A percentile compares a stretch with the other conserved stretches of the same genome.
These are phyloP conservation scores for Aleiodes sp. DNA, from an alignment of 1,140 invertebrate genomes.

Conservation along the genomic window DNA sequence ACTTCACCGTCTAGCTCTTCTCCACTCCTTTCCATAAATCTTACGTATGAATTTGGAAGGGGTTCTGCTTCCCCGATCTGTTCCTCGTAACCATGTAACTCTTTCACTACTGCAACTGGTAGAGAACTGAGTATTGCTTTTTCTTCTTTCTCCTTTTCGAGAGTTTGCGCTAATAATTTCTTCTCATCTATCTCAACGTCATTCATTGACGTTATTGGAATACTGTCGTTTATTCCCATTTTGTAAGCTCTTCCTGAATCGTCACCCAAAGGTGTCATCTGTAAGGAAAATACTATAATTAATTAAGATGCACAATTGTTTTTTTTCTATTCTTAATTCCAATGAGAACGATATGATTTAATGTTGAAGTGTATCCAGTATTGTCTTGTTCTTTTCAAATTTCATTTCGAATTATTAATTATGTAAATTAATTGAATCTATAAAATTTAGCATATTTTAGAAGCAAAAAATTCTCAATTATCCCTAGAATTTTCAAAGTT, in stretches of 20 bases:
- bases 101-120: conserved; percentile 85
- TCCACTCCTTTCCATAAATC: conserved; percentile 93
- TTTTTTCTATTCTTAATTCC: no score
- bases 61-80: conserved; percentile 82
- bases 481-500: no score
- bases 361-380: no score
- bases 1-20: conserved; percentile 94
- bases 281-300: no score
- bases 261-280: conserved; percentile 58
- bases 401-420: no score
- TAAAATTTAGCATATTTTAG: no score
- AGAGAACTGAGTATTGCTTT: conserved; percentile 64
- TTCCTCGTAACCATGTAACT: conserved; percentile 77
- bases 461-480: no score
- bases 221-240: conserved; percentile 53
- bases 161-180: conserved; percentile 43
- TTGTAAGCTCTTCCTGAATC: conserved; percentile 57
- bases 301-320: no score
- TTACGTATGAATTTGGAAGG: conserved; percentile 81
- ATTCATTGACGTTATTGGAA: conserved; percentile 52
- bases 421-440: no score
- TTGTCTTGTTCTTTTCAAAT: no score
- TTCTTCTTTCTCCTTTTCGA: conserved; percentile 60
- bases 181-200: conserved; percentile 53
- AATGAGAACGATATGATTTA: no score